phyloP scores from a whole-genome alignment of 1,140 invertebrate species.

The Hylaeus anthracinus region DNA sequence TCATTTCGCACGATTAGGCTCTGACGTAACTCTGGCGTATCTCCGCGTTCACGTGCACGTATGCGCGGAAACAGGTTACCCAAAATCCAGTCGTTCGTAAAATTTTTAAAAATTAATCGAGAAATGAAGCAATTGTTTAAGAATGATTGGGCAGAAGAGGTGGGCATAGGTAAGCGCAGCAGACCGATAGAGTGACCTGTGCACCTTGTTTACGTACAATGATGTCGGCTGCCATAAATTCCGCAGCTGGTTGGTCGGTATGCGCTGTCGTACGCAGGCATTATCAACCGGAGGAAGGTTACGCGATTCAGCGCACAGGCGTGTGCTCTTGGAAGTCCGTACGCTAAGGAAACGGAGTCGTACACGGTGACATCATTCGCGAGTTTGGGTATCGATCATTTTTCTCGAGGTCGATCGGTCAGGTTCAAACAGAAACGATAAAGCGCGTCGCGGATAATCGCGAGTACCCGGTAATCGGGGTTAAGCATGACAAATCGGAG shows the following conservation, averaged over 20 bases:
- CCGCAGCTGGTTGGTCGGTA: not conserved
- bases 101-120: not conserved
- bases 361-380: conserved; percentile 31
- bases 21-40: not conserved
- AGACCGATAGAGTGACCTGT: too few species aligned
- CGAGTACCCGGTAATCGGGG: not conserved
- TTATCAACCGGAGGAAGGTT: conserved; percentile 31
- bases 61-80: too few species aligned
- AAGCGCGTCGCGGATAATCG: not conserved
- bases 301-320: not conserved
- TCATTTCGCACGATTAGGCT: not conserved
- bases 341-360: not conserved
- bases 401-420: not conserved
- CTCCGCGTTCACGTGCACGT: not conserved
- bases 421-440: not conserved
- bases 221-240: conserved; percentile 1
- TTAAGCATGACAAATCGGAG: not conserved
- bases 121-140: not conserved
- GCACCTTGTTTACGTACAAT: not conserved
- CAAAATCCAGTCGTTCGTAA: too few species aligned
- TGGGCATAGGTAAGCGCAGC: too few species aligned
- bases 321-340: conserved; percentile 1
- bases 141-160: not conserved
- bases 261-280: not conserved
- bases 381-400: conserved; percentile 16